Percentiles rank a stretch among this genome's conserved stretches.
phyloP scores from a whole-genome alignment of 1,140 invertebrate species.

The Colletes gigas region DNA sequence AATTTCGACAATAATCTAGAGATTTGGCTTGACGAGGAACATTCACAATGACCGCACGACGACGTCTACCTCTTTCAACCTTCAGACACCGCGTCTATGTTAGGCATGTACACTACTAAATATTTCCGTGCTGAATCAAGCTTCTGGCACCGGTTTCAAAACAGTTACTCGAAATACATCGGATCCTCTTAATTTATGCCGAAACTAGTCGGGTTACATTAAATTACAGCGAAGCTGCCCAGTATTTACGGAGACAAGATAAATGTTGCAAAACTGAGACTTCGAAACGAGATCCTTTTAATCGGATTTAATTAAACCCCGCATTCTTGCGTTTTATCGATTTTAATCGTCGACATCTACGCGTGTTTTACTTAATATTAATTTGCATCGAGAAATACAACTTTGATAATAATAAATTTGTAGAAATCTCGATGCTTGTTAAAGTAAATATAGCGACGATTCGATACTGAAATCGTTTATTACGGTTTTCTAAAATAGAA shows the following conservation, averaged over 20 bases:
- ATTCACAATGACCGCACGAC: neutral
- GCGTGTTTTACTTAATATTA: no score
- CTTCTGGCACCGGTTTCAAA: constrained; percentile 27
- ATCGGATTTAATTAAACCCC: constrained; percentile 2
- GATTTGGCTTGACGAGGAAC: constrained; percentile 14
- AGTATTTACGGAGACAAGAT: constrained; percentile 11
- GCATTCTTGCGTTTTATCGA: neutral
- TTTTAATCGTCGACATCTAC: no score
- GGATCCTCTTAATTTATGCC: constrained; percentile 26
- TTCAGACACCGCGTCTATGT: constrained; percentile 24
- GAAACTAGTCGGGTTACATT: constrained; percentile 37
- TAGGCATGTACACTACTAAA: constrained; percentile 6
- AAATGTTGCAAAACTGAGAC: constrained; percentile 18
- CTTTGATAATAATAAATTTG: no score
- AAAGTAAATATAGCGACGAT: no score
- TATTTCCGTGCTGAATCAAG: constrained; percentile 32
- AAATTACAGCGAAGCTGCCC: constrained; percentile 23
- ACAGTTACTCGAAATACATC: constrained; percentile 40
- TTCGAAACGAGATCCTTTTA: constrained; percentile 12
- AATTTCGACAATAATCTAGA: neutral
- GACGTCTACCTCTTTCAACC: neutral
- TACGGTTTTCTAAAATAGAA: no score
- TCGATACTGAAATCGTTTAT: no score
- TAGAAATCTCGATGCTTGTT: no score
- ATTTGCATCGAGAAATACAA: no score